phyloP scores from a whole-genome alignment of 2,888 invertebrate genomes.

The Pseudanteris insignis region DNA sequence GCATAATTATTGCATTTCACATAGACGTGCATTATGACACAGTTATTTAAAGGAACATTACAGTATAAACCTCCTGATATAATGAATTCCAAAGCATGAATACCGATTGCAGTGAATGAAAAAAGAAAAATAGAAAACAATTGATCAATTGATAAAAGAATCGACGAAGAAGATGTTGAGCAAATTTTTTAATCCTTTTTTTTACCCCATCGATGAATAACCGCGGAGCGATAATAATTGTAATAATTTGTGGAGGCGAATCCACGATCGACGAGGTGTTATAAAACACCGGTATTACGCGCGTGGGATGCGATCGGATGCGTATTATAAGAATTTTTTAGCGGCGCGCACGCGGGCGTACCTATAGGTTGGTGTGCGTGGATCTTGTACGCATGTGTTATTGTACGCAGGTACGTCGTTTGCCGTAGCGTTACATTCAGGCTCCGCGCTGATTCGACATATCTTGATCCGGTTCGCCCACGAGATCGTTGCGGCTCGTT shows the following conservation, averaged over 20 bases:
- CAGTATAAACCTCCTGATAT: no score
- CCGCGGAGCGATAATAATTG: slow-evolving; percentile 40
- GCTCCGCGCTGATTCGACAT: slow-evolving; percentile 60
- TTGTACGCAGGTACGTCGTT: slow-evolving; percentile 49
- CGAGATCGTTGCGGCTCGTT: slow-evolving; percentile 52
- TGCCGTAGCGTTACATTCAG: slow-evolving; percentile 58
- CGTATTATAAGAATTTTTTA: slow-evolving; percentile 37
- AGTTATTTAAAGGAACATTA: no score
- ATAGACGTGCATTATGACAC: no score
- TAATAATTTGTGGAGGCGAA: slow-evolving; percentile 48
- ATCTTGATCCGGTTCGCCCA: slow-evolving; percentile 66
- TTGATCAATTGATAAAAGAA: not conserved
- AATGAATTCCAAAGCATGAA: no score
- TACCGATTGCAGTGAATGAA: not conserved
- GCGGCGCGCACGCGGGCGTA: slow-evolving; percentile 18
- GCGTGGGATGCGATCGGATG: slow-evolving; percentile 53
- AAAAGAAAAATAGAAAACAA: not conserved
- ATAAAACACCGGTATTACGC: slow-evolving; percentile 61
- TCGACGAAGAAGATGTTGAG: slow-evolving; percentile 16
- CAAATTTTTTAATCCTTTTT: slow-evolving; percentile 25
- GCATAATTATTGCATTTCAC: no score
- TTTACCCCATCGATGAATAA: slow-evolving; percentile 32
- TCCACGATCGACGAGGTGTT: slow-evolving; percentile 53
- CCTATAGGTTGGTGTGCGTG: slow-evolving; percentile 1
- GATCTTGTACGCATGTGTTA: slow-evolving; percentile 30